phyloP scores from a whole-genome alignment of 2,113 vertebrate genomes.

The Aegithalos caudatus region DNA sequence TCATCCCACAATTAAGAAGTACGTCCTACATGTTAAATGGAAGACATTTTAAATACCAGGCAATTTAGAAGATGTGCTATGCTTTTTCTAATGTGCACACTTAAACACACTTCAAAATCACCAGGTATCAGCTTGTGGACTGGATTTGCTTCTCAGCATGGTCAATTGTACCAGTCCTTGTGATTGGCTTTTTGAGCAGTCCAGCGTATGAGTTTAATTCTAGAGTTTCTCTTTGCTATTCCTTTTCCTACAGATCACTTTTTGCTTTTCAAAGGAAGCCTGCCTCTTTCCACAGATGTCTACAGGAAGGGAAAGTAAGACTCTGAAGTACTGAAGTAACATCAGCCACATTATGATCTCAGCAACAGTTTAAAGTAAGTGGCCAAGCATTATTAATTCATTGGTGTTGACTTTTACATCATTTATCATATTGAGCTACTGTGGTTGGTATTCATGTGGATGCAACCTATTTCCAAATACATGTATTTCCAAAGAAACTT shows the following conservation, averaged over 20 bases:
- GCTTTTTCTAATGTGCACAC: not conserved
- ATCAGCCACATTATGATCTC: not conserved
- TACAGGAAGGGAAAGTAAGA: not conserved
- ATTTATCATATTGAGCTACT: not conserved
- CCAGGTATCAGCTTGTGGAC: not conserved
- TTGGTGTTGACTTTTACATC: not conserved
- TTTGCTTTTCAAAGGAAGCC: not conserved
- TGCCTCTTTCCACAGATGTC: not conserved
- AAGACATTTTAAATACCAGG: not conserved
- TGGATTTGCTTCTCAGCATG: not conserved
- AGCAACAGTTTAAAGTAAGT: not conserved
- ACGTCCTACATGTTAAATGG: not conserved
- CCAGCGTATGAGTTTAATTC: not conserved
- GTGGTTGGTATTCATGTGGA: not conserved
- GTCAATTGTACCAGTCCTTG: not conserved
- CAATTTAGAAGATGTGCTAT: not conserved
- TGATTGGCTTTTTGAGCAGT: not conserved
- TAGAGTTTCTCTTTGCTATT: not conserved
- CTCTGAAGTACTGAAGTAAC: not conserved
- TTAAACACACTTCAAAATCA: not conserved
- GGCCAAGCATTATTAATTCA: not conserved
- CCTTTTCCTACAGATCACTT: not conserved
- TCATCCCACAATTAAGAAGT: not conserved
- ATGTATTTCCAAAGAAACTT: not conserved
- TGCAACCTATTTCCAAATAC: not conserved